Evolutionary conservation across 1,140 invertebrate genomes (phyloP).

Genomic region (Lasioglossum baleicum): DNA sequence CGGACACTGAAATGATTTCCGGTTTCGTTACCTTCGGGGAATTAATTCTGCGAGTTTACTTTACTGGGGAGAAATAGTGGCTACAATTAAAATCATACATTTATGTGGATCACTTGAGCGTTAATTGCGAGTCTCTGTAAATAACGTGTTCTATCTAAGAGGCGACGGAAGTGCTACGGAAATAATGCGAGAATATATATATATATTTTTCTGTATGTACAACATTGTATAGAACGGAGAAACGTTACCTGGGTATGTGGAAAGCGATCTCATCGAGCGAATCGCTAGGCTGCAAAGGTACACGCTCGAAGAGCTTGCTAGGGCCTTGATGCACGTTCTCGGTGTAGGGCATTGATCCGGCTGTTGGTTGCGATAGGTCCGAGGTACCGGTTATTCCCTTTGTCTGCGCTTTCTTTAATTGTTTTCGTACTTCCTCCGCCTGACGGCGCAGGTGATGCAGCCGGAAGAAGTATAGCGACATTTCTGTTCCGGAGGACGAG

Average conservation of each 20-base stretch:
- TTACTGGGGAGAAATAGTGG: no score
- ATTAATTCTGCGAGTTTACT: no score
- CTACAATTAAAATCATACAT: no score
- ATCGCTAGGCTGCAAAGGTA: constrained; percentile 90
- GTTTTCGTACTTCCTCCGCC: constrained; percentile 85
- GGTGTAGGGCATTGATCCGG: constrained; percentile 76
- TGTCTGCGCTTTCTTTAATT: constrained; percentile 77
- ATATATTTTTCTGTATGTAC: no score
- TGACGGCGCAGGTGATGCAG: constrained; percentile 92
- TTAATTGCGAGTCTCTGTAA: no score
- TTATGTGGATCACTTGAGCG: no score
- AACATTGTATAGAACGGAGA: constrained; percentile 5
- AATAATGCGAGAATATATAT: no score
- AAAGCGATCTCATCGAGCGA: constrained; percentile 94
- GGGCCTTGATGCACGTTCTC: constrained; percentile 79
- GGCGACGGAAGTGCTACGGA: no score
- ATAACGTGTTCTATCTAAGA: no score
- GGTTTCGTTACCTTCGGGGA: no score
- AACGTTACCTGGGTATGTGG: constrained; percentile 91
- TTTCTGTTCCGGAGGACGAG: constrained; percentile 78
- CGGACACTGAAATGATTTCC: no score
- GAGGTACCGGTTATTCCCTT: constrained; percentile 73
- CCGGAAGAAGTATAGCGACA: constrained; percentile 97
- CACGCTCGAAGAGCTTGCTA: constrained; percentile 89
- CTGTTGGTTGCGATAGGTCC: constrained; percentile 78